Base-by-base conservation (phyloP, 2,113 vertebrate genomes). In the Megaceryle torquata region DNA sequence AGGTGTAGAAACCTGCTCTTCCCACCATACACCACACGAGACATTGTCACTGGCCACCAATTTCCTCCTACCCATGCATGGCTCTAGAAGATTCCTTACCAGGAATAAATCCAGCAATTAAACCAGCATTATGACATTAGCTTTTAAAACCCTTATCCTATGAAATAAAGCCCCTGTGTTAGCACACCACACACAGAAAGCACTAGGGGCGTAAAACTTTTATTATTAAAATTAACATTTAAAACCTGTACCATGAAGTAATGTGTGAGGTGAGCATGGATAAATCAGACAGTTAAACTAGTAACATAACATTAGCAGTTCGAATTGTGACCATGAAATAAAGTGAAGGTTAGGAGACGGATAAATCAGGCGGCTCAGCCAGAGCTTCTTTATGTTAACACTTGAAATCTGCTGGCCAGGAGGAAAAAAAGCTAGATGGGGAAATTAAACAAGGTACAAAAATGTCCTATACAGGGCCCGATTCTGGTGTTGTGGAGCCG, bases 211-310 rank as follows among this genome's bases (percentile, higher is more conserved):
- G 33, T 95, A 95, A 96, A 95, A 92, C 77, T 95, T 97, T 97
- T 96, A 97, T 95, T 95, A 61, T 96, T 94, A 95, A 97, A 96
- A 97, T 97, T 94, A 97, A 97, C 96, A 97, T 96, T 97, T 96
- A 90, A 96, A 97, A 70, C 96, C 95, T 8, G 7, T 70, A 86
- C 89, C 91, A 57, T 89, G 94, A 95, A 96, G 95, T 96, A 93
- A 97, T 88, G 94, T 70, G 88, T 75, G 90, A 96, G 92, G 93
- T 93, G 88, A 96, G 68, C 8, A 1, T 54, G 82, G 94, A 97
- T 97, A 96, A 96, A 97, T 97, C 96, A 97, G 90, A 12, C 22
- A 48, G 84, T 95, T 95, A 95, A 96, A 93, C 90, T 44, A 35
- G 94, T 69, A 95, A 80, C 21, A 67, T 96, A 88, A 92, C 93